Base-by-base conservation (phyloP, 2,888 invertebrate species). In the Eurytoma californica region DNA sequence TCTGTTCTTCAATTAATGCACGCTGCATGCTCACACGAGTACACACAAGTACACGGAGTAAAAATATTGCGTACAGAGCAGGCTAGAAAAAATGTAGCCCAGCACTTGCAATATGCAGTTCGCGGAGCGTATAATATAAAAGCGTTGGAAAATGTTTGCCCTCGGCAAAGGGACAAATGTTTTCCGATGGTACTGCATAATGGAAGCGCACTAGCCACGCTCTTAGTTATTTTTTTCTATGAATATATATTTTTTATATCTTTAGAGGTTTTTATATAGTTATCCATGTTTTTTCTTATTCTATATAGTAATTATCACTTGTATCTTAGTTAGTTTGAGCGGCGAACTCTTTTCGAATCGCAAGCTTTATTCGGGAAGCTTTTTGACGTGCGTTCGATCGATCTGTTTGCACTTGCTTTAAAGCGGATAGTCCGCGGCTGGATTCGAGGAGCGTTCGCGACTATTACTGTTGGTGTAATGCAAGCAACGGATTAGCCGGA, bases 1-100 rank as follows among this genome's bases (percentile, higher is more conserved):
- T 4, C 68, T 39, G 39, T 39, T 51, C 7, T n/a, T 70, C 53
- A 70, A 67, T 82, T 76, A 68, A 61, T 69, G 85, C 83, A 84
- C 77, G 82, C 60, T 75, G 85, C 85, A 84, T 84, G 84, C 24
- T 65, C 61, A 70, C 28, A n/a, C 5, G 39, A 39, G 39, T 39
- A 51, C 20, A 72, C 24, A 61, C 14, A 16, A 14, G 24, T 28
- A 70, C 58, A 51, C 16, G 28, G 24, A 28, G 12, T 72, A 53
- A 53, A 53, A n/a, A 55, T 57, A 68, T 12, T 24, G 14, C n/a
- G 4, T 53, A 30, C 49, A 65, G 30, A 4, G 28, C 70, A 70
- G 53, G 47, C n/a, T 68, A 51, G 58, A 30, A 73, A 60, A 60
- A 28, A 69, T 69, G 69, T 69, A 69, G 9, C 18, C 39, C 1